Conservation (phyloP, 2,888 invertebrate genomes). For the Phaonia tiefii region DNA sequence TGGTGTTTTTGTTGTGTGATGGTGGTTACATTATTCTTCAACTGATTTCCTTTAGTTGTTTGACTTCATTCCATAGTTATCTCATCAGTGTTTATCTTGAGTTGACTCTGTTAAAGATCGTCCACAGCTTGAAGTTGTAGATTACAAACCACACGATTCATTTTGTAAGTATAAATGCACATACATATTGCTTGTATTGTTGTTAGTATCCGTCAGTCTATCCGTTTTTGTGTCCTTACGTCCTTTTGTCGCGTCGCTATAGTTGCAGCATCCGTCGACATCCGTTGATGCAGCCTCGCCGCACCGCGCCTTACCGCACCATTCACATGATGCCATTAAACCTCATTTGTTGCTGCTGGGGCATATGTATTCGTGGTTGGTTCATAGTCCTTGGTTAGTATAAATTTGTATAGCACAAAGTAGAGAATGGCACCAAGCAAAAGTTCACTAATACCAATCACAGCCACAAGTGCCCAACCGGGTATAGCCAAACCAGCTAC, state of each 20-base stretch:
- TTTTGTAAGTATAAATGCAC: slow-evolving; percentile 30
- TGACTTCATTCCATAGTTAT: slow-evolving; percentile 10
- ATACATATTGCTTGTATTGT: slow-evolving; percentile 49
- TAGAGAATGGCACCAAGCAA: slow-evolving; percentile 86
- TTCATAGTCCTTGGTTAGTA: slow-evolving; percentile 81
- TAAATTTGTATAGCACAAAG: slow-evolving; percentile 85
- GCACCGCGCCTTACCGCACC: slow-evolving; percentile 15
- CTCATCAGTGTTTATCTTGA: slow-evolving; percentile 18
- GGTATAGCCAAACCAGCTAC: slow-evolving; percentile 87
- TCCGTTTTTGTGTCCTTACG: slow-evolving; percentile 70
- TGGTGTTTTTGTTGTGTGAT: slow-evolving; percentile 19
- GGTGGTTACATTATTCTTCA: too few relatives aligned
- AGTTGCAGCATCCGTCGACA: slow-evolving; percentile 28
- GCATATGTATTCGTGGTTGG: slow-evolving; percentile 76
- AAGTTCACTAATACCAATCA: slow-evolving; percentile 87
- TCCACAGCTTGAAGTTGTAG: slow-evolving; percentile 13
- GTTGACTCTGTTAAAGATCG: slow-evolving; percentile 21
- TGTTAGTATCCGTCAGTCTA: background rate
- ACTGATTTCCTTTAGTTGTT: too few relatives aligned
- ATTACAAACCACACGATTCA: slow-evolving; percentile 51
- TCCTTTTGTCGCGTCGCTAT: slow-evolving; percentile 70
- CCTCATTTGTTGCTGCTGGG: slow-evolving; percentile 73
- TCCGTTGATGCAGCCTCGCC: slow-evolving; percentile 4
- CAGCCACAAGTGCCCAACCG: slow-evolving; percentile 88
- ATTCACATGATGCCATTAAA: slow-evolving; percentile 42